phyloP scores from a whole-genome alignment of 2,888 invertebrate genomes.

The Tholera decimalis region DNA sequence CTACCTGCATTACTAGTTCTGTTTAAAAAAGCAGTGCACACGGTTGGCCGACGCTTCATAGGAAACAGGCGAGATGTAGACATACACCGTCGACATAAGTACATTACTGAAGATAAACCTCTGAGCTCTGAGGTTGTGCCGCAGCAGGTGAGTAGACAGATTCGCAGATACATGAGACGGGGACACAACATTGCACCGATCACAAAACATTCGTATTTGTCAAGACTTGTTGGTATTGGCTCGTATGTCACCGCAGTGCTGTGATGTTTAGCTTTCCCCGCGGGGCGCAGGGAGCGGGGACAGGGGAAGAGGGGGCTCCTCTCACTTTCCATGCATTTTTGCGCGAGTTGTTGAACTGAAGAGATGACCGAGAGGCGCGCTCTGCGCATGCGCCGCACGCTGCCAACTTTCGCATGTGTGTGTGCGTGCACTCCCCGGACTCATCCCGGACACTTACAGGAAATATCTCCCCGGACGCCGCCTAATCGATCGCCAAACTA shows the following conservation, averaged over 20 bases:
- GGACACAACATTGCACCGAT: background rate
- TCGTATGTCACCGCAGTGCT: conserved; percentile 6
- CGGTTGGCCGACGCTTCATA: background rate
- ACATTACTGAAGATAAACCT: too few relatives aligned
- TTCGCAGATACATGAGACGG: background rate
- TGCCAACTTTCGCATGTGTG: background rate
- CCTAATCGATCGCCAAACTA: too few relatives aligned
- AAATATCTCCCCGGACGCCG: too few relatives aligned
- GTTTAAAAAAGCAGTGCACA: too few relatives aligned
- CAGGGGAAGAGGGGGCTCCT: conserved; percentile 13
- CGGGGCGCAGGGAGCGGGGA: conserved; percentile 5
- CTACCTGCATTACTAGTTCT: too few relatives aligned
- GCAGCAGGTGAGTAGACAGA: too few relatives aligned
- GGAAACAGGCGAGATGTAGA: background rate
- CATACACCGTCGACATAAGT: too few relatives aligned
- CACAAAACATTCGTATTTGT: background rate
- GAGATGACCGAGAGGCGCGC: conserved; percentile 23
- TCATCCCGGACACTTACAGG: too few relatives aligned
- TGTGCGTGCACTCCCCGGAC: background rate
- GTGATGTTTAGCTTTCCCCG: conserved; percentile 61
- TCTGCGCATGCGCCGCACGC: background rate
- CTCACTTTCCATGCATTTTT: conserved; percentile 71
- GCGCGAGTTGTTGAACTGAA: conserved; percentile 39
- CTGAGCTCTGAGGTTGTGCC: too few relatives aligned
- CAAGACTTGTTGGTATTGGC: background rate